These are phyloP conservation scores for Xylocopa sonorina DNA, from an alignment of 1,140 invertebrate genomes.

Conservation along the genomic window DNA sequence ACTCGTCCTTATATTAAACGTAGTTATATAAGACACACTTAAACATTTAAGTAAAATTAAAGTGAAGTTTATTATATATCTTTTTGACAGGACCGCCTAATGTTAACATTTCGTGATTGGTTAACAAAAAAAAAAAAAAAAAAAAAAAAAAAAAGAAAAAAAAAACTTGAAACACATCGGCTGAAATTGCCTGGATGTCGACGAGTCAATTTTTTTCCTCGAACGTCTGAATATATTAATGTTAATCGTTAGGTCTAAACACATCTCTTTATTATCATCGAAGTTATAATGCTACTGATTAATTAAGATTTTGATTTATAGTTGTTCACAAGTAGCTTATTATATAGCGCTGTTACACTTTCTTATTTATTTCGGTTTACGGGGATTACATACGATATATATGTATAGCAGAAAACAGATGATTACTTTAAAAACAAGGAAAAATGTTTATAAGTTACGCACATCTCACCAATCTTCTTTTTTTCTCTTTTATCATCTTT, in stretches of 20 bases:
- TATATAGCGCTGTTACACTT: slow-evolving; percentile 51
- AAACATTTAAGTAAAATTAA: slow-evolving; percentile 18
- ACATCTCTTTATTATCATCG: slow-evolving; percentile 37
- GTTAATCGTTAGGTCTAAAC: background rate
- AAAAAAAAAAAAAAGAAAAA: too few relatives aligned
- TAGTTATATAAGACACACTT: slow-evolving; percentile 21
- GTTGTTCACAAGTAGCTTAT: slow-evolving; percentile 36
- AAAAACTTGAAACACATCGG: slow-evolving; percentile 5
- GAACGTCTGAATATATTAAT: slow-evolving; percentile 8
- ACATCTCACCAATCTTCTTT: slow-evolving; percentile 37
- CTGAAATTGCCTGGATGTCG: background rate
- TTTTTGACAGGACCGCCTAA: slow-evolving; percentile 14
- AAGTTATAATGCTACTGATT: slow-evolving; percentile 43
- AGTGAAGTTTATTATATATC: slow-evolving; percentile 41
- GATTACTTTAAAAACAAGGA: slow-evolving; percentile 48
- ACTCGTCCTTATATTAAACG: slow-evolving; percentile 2
- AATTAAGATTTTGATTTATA: slow-evolving; percentile 49
- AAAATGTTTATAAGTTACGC: slow-evolving; percentile 51
- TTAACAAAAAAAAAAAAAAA: too few relatives aligned
- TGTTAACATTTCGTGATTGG: slow-evolving; percentile 30
- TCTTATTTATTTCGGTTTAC: slow-evolving; percentile 65
- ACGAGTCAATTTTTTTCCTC: background rate
- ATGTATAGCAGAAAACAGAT: slow-evolving; percentile 35
- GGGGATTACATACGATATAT: slow-evolving; percentile 48
- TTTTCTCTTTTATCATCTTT: slow-evolving; percentile 28